Base-by-base conservation (phyloP, 2,888 invertebrate genomes). In the Gastrophysa polygoni region DNA sequence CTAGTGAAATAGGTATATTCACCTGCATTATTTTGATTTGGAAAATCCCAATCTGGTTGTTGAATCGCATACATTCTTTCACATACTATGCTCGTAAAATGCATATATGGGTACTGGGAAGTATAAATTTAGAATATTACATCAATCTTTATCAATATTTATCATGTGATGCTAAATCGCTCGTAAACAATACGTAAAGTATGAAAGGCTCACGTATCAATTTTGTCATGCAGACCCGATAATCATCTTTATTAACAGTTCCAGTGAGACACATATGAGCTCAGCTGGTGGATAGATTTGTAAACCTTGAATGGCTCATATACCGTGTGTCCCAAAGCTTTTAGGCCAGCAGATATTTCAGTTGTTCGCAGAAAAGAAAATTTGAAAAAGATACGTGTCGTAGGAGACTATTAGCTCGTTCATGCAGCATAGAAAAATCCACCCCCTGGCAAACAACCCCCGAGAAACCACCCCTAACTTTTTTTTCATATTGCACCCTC, bases 81-180 rank as follows among this genome's bases (percentile, higher is more conserved):
- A 29, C 29, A 46, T 21, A 29, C 29, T 29, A 1, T n/a, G 58
- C 57, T 64, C 62, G 59, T 63, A 68, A 63, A 65, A 57, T 56
- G 43, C 48, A 29, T 43, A 56, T 58, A 16, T 61, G n/a, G n/a
- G n/a, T n/a, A 62, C 63, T 59, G 46, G 38, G 61, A 65, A 65
- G 57, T 63, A 54, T 66, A 68, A 64, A 64, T 64, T 63, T 68
- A 68, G 65, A 68, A 63, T 66, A 61, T 68, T 68, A 61, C 66
- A 68, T 61, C 62, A 64, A 58, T 61, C 51, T 38, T 34, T 61
- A 68, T 68, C 62, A 68, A 68, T 68, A 68, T 68, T 68, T 61
- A 68, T 64, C 63, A 59, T 59, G 68, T 60, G 58, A 50, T 57
- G 55, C 56, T 58, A 60, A 67, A 34, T 59, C 59, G 34, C 50